Percentiles rank a stretch among this genome's conserved stretches.
Conservation (phyloP, 2,888 invertebrate species). For the Ichneumoninae sp. region DNA sequence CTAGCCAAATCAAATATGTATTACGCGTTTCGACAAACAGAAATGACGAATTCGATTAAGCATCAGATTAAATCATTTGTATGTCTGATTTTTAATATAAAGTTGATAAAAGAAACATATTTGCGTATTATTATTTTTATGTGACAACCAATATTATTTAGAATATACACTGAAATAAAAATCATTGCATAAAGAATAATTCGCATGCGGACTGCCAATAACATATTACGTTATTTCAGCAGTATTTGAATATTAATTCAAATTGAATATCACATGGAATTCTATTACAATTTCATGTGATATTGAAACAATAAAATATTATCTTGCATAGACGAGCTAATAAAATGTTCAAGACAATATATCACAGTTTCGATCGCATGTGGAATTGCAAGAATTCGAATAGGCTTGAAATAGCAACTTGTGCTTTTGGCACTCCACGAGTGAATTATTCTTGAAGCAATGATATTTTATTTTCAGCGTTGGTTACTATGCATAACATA, state of each 20-base stretch:
- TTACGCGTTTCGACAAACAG: background rate
- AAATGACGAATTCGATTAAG: background rate
- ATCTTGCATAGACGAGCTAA: background rate
- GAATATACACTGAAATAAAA: background rate
- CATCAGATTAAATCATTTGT: background rate
- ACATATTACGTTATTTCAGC: background rate
- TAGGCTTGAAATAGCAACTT: background rate
- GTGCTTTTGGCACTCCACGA: background rate
- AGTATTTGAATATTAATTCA: background rate
- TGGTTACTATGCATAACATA: background rate
- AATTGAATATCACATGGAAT: too few species aligned
- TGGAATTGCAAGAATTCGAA: background rate
- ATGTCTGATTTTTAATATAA: background rate
- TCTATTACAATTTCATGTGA: background rate
- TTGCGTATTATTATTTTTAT: background rate
- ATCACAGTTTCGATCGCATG: background rate
- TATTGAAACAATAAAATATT: background rate
- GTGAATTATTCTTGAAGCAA: background rate
- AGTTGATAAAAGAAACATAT: background rate
- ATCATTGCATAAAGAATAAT: background rate
- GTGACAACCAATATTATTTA: too few species aligned
- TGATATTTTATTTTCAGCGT: background rate
- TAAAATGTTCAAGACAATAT: background rate
- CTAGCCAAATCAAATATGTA: background rate
- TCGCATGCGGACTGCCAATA: too few species aligned